Base-by-base conservation (phyloP, 2,113 vertebrate genomes). In the Heteronetta atricapilla region DNA sequence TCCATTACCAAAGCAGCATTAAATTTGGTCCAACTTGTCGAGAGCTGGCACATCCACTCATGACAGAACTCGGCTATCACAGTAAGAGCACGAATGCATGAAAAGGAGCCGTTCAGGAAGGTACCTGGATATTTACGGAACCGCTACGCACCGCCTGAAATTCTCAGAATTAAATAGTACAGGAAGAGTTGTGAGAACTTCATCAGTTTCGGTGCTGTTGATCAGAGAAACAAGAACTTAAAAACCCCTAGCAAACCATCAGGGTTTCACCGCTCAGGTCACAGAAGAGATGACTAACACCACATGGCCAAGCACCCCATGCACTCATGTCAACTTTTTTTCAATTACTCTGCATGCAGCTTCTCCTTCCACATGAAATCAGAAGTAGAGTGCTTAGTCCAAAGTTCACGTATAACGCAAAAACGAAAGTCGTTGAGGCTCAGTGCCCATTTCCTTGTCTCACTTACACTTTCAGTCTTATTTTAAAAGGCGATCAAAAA, bases 371-470 rank as follows among this genome's bases (percentile, higher is more conserved):
- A 63, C 8, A 14, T 21, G 67, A 78, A 82, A 80, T 42, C 28
- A 31, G 3, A 2, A 80, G 15, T 22, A 33, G 12, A n/a, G 60
- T 28, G 66, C 31, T 63, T 80, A 12, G 26, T 60, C 62, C 60
- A n/a, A 83, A 88, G 55, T 23, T 10, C 11, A 79, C 0, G 0
- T 26, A 53, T 3, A 23, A 69, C 0, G 0, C 64, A 91, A 50
- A 84, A 90, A 33, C 4, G 6, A 60, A 84, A 48, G 40, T 11
- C 33, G 75, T 89, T 34, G 34, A 15, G 16, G 42, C 68, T 77
- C 70, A 78, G 48, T 86, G n/a, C 60, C 17, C 2, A 83, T 20
- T 78, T 82, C 34, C 69, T 90, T 22, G 13, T 75, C 25, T 68
- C 19, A 69, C 76, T 82, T 42, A 67, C 7, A 53, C 50, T 90